Evolutionary conservation across 2,888 invertebrate genomes (phyloP).

Genomic region (Litoditis marina): DNA sequence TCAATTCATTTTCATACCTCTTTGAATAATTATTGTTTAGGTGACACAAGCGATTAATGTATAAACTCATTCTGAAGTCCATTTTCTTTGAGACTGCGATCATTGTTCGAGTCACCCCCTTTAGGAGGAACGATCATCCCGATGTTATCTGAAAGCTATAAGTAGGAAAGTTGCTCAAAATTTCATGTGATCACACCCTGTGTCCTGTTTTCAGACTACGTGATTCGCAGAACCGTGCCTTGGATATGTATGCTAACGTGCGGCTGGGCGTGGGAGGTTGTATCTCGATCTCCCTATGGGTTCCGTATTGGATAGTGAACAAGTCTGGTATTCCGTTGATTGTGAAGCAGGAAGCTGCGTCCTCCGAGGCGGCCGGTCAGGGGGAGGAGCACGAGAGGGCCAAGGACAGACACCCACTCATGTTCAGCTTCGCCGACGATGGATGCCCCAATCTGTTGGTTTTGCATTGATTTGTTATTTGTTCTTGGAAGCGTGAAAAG

Average conservation of each 20-base stretch:
- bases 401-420: slow-evolving; percentile 82
- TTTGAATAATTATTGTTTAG: too few relatives aligned
- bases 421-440: slow-evolving; percentile 87
- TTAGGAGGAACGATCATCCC: too few relatives aligned
- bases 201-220: slow-evolving; percentile 17
- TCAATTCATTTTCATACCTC: too few relatives aligned
- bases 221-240: slow-evolving; percentile 32
- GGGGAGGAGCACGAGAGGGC: slow-evolving; percentile 86
- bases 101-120: too few relatives aligned
- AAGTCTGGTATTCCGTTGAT: slow-evolving; percentile 91
- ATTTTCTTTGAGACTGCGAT: too few relatives aligned
- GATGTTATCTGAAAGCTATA: too few relatives aligned
- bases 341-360: slow-evolving; percentile 80
- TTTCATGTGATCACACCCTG: not conserved
- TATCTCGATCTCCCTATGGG: slow-evolving; percentile 73
- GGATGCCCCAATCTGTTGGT: slow-evolving; percentile 71
- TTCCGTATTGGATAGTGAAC: slow-evolving; percentile 92
- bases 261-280: slow-evolving; percentile 59
- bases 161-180: not conserved
- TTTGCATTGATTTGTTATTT: too few relatives aligned
- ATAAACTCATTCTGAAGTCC: too few relatives aligned
- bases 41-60: too few relatives aligned
- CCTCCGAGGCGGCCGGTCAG: slow-evolving; percentile 65
- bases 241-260: slow-evolving; percentile 49
- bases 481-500: not conserved